These are phyloP conservation scores for Scomber japonicus DNA, from an alignment of 2,113 vertebrate genomes.

Conservation along the genomic window DNA sequence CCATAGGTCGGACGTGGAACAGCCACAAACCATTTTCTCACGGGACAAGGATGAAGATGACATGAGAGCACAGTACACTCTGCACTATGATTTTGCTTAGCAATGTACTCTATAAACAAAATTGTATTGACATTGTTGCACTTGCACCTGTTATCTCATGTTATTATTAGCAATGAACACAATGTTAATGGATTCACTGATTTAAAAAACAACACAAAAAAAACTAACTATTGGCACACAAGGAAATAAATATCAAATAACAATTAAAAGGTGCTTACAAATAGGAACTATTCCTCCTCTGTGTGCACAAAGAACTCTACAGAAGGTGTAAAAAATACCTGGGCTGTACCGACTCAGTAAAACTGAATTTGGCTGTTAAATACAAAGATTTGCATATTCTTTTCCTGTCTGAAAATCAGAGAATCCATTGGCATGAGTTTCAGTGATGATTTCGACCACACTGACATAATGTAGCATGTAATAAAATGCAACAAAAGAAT, in stretches of 20 bases:
- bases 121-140: neutral
- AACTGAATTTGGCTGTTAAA: too few species aligned
- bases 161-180: slow-evolving; percentile 16
- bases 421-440: too few species aligned
- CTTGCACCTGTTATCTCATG: slow-evolving; percentile 5
- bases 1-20: slow-evolving; percentile 38
- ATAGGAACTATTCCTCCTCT: too few species aligned
- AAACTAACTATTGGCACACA: neutral
- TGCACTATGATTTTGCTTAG: neutral
- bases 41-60: neutral
- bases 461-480: too few species aligned
- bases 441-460: too few species aligned
- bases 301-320: too few species aligned
- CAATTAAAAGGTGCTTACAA: too few species aligned
- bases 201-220: neutral
- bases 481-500: too few species aligned
- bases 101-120: slow-evolving; percentile 3
- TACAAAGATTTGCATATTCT: too few species aligned
- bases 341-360: too few species aligned
- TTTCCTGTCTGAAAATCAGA: too few species aligned
- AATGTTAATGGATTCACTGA: slow-evolving; percentile 6
- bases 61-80: neutral
- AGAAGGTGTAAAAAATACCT: too few species aligned
- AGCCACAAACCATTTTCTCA: slow-evolving; percentile 4
- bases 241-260: neutral